Evolutionary conservation across 2,888 invertebrate species (phyloP), one percentile per base, ranked within the genome.

Genomic region (Stenoptilia bipunctidactyla): DNA sequence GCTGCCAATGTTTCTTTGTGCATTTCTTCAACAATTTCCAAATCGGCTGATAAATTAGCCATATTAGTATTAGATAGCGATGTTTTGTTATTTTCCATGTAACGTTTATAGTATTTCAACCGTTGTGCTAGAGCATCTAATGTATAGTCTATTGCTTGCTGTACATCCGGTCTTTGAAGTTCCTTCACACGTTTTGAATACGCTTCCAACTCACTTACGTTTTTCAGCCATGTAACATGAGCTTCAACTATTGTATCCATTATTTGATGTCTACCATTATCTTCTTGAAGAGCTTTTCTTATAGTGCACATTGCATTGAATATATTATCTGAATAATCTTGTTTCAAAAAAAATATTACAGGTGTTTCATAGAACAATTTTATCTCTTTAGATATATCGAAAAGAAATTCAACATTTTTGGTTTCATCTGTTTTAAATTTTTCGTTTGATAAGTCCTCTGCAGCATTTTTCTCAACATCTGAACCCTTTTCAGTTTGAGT

Each of bases 11-110:
- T 61, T 12, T 74, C 70, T 49, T 59, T 62, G 40, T 83, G 71
- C 83, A 83, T 83, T 15, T 71, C 77, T 57, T 76, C 72, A 14
- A 82, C 56, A 41, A 83, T 71, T 67, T 82, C 83, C 37, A 74
- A 45, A 36, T 83, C 83, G 2, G 73, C 54, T 27, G 49, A 37
- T 37, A 83, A 43, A 46, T 71, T 55, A 3, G 52, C 46, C 50
- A 68, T 66, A 20, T 64, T 49, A 38, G 46, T 45, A 45, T 67
- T 68, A 15, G 68, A 45, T 36, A 75, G 48, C 6, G 27, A 30
- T n/a, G 48, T 15, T 33, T 51, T 51, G 47, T 67, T 45, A 15
- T 61, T 66, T 41, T 69, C 58, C 54, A 79, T 63, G 45, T 71
- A 82, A 37, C 45, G 65, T 50, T 66, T 55, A 45, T 62, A 79